These are phyloP conservation scores for Armadillidium nasatum DNA, from an alignment of 1,140 invertebrate species.

Conservation along the genomic window DNA sequence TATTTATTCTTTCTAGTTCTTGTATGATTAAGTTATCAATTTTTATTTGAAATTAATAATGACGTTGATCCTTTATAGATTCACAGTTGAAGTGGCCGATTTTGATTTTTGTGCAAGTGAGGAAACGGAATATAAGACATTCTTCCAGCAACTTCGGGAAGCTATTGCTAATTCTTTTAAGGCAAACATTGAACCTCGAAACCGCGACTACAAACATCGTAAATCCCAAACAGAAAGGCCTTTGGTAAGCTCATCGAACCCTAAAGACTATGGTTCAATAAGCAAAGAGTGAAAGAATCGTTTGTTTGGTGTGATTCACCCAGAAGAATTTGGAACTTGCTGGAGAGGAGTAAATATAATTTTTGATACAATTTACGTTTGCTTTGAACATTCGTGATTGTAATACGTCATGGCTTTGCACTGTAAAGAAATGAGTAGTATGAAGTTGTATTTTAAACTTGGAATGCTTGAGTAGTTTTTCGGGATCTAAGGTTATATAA, in stretches of 20 bases:
- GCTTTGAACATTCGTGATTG: too few relatives aligned
- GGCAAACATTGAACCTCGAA: conserved; percentile 21
- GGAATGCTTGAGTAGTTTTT: too few relatives aligned
- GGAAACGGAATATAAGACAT: conserved; percentile 35
- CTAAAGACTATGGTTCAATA: conserved; percentile 35
- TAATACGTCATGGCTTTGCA: too few relatives aligned
- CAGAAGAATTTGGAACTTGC: too few relatives aligned
- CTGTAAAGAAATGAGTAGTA: too few relatives aligned
- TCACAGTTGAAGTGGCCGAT: conserved; percentile 37
- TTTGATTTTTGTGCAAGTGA: conserved; percentile 39
- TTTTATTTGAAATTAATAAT: too few relatives aligned
- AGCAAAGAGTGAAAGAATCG: neutral
- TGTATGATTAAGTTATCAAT: too few relatives aligned
- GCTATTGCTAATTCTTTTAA: conserved; percentile 25
- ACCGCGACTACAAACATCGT: conserved; percentile 18
- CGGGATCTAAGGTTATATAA: too few relatives aligned
- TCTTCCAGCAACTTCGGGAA: conserved; percentile 35
- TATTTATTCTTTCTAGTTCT: neutral
- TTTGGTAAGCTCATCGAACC: conserved; percentile 30
- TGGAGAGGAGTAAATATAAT: too few relatives aligned
- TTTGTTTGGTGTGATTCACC: too few relatives aligned
- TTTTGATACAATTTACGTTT: too few relatives aligned
- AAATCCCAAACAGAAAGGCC: conserved; percentile 28
- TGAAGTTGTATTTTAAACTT: too few relatives aligned
- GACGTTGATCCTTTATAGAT: conserved; percentile 12